phyloP scores from a whole-genome alignment of 2,113 vertebrate genomes.

The Puntigrus tetrazona region DNA sequence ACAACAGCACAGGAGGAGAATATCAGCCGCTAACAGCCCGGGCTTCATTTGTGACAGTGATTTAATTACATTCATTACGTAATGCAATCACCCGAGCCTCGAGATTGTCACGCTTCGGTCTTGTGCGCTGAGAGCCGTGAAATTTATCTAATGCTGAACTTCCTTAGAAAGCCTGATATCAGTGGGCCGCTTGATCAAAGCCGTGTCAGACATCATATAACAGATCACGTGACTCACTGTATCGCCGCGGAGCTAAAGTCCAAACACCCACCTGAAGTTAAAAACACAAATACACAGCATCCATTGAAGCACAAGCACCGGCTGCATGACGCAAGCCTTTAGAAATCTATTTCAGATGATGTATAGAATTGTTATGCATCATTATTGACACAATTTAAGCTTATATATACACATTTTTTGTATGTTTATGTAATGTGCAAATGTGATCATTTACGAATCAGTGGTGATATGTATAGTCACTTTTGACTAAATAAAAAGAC shows the following conservation, averaged over 20 bases:
- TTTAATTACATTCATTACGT: constrained; percentile 18
- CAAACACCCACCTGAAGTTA: background rate
- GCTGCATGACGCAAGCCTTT: background rate
- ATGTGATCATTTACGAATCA: too few species aligned
- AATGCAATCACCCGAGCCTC: background rate
- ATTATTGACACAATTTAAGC: background rate
- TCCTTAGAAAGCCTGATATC: constrained; percentile 11
- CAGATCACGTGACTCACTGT: background rate
- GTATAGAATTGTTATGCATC: background rate
- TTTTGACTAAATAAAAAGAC: too few species aligned
- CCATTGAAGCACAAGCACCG: background rate
- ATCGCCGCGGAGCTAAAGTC: background rate
- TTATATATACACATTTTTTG: too few species aligned
- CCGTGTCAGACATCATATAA: background rate
- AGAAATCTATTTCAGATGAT: background rate
- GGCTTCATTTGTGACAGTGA: background rate
- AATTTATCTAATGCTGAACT: background rate
- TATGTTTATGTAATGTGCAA: too few species aligned
- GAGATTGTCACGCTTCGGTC: background rate
- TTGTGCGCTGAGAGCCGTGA: background rate
- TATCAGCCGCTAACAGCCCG: background rate
- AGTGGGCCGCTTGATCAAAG: constrained; percentile 4
- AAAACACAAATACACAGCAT: background rate
- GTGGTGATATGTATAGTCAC: too few species aligned
- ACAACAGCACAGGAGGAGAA: background rate